Base-by-base conservation (phyloP, 2,797 vertebrate genomes). In the Typhlichthys eigenmanni region DNA sequence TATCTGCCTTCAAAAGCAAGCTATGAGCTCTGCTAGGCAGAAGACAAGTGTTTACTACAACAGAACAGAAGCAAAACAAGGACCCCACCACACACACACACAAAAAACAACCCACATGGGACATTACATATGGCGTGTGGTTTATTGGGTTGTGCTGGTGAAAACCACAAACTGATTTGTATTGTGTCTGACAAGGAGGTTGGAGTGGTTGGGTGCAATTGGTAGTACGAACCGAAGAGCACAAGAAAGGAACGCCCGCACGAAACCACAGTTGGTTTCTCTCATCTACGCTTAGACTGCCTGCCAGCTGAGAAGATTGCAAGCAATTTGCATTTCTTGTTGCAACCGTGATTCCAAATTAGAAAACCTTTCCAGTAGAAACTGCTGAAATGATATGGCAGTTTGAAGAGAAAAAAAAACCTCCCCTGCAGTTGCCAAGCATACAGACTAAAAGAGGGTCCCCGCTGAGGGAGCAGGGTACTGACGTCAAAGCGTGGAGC, bases 11-110 rank as follows among this genome's bases (percentile, higher is more conserved):
- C 46, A 24, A 51, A 59, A 80, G 64, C 61, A 53, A 60, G 62
- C 68, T 72, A 60, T 71, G 74, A 68, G 51, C 70, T 69, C 58
- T 60, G 60, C 46, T 47, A 52, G 60, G 71, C 68, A 68, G 64
- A 51, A 51, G 61, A 60, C 14, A 50, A 1, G 34, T n/a, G 58
- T 32, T 66, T 46, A 11, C 38, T 57, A 53, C 34, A n/a, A 12
- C 34, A n/a, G 34, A 13, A 29, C 24, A 29, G 19, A 24, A 55
- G 13, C 16, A 47, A 58, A 66, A 12, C 43, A 4, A 7, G 38
- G 12, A 58, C 2, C 19, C 24, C 60, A 48, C 19, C 1, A 5
- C n/a, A 1, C 46, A 52, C 5, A 1, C 13, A 11, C 19, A 14
- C 38, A 24, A 52, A 47, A 13, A 53, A 60, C 72, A 48, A 5